These are phyloP conservation scores for Toxonevra muliebris DNA, from an alignment of 2,888 invertebrate species.

Conservation along the genomic window DNA sequence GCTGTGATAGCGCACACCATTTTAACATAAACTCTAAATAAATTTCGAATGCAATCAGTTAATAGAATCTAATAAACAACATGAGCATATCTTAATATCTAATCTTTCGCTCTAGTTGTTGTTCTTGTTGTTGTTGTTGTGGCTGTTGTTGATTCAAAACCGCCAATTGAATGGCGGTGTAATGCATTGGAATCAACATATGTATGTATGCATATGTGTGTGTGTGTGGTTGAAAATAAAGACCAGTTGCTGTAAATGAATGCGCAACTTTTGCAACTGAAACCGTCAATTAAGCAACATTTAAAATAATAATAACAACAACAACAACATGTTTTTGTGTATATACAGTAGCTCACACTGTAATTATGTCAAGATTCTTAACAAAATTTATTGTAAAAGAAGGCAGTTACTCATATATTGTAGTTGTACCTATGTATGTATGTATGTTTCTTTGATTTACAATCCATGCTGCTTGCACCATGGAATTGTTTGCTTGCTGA, in stretches of 20 bases:
- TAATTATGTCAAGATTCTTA: conserved; percentile 25
- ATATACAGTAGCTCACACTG: conserved; percentile 26
- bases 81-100: conserved; percentile 53
- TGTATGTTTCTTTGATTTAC: too few species aligned
- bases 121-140: not conserved
- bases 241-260: not conserved
- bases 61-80: conserved; percentile 58
- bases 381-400: not conserved
- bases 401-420: not conserved
- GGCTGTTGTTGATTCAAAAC: not conserved
- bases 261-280: not conserved
- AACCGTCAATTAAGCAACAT: conserved; percentile 10
- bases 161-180: not conserved
- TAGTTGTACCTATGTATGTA: too few species aligned
- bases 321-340: not conserved
- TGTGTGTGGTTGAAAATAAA: not conserved
- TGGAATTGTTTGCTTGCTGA: too few species aligned
- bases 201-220: not conserved
- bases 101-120: conserved; percentile 36
- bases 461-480: too few species aligned
- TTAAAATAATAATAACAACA: conserved; percentile 5
- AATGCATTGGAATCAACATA: not conserved
- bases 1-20: not conserved
- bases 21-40: conserved; percentile 21
- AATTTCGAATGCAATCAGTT: conserved; percentile 50